Evolutionary conservation across 2,113 vertebrate species (phyloP), one percentile per base, ranked within the genome.

Genomic region (Siphamia tubifer): DNA sequence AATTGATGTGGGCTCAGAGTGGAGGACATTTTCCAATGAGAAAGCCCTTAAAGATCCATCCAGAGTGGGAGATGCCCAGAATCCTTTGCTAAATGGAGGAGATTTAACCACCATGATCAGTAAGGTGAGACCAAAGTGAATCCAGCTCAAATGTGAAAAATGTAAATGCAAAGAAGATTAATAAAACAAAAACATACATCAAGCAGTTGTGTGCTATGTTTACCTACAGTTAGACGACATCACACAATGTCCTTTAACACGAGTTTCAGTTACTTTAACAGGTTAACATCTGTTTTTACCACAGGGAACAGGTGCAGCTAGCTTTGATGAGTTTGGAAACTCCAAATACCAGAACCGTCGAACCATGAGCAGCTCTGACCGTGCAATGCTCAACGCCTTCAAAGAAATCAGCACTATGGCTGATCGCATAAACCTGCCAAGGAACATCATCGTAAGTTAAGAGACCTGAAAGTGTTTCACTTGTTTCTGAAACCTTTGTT

Each of bases 21-120:
- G 98, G 97, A 95, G 98, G 89, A 99, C 98, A 6, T 99, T 99
- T 90, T 98, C 97, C 75, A 99, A 99, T 36, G 98, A 99, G 89
- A 99, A 98, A 93, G 97, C 96, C 70, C 96, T 96, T 15, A 99
- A 99, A 93, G 98, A 99, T 80, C 98, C 97, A 2, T 99, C 97
- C 79, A 93, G 97, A 93, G 98, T 99, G 5, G 98, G 98, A 66
- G 98, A 99, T 6, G 95, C 98, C 45, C 97, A 99, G 91, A 99
- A 99, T 84, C 94, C 97, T 2, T 90, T 99, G 61, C 83, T 99
- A 45, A 98, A 98, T 0, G 97, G 98, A 35, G 96, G 96, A 4
- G 97, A 99, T 88, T 91, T 99, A 45, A 96, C 95, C 34, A 99
- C 98, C 36, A 98, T 99, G 97, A 99, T 99, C 86, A 96, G 98